These are phyloP conservation scores for Euproctis similis DNA, from an alignment of 2,888 invertebrate genomes.

Conservation along the genomic window DNA sequence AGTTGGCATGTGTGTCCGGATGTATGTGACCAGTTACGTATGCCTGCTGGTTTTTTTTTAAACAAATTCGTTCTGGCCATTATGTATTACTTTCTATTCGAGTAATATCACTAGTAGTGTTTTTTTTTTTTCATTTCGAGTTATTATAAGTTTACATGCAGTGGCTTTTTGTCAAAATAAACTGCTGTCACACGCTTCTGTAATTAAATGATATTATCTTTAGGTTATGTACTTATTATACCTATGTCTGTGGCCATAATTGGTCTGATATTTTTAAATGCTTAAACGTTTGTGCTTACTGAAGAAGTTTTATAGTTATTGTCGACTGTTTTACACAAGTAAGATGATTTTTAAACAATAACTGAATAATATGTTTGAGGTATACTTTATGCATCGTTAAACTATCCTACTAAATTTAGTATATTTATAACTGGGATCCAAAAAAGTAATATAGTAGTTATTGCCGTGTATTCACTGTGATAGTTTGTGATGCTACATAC, in stretches of 20 bases:
- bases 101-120: constrained; percentile 17
- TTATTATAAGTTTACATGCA: constrained; percentile 16
- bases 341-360: no score
- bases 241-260: no score
- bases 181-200: constrained; percentile 15
- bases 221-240: constrained; percentile 5
- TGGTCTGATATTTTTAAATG: constrained; percentile 2
- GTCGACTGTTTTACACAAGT: no score
- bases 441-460: no score
- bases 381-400: no score
- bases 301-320: no score
- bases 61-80: constrained; percentile 50
- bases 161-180: constrained; percentile 15
- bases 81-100: constrained; percentile 35
- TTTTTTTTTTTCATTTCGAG: constrained; percentile 19
- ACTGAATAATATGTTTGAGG: no score
- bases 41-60: constrained; percentile 34
- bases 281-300: no score
- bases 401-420: no score
- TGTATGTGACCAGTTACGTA: constrained; percentile 46
- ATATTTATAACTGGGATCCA: no score
- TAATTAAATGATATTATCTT: constrained; percentile 19
- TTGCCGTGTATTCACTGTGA: no score
- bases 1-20: constrained; percentile 59
- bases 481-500: no score